Conservation (phyloP, 2,113 vertebrate genomes). For the Salminus brasiliensis region DNA sequence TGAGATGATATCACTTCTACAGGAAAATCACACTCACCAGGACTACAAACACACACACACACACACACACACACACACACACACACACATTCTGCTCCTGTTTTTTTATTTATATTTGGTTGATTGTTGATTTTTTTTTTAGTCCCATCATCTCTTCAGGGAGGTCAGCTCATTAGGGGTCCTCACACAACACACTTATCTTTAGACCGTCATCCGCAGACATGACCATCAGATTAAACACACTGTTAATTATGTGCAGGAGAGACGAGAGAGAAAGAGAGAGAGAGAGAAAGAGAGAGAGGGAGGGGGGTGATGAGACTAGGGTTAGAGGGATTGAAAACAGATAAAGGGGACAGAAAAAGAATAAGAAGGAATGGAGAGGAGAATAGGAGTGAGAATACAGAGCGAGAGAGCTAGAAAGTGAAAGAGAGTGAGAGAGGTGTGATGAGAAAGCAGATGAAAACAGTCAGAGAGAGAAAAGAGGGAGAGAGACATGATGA, state of each 20-base stretch:
- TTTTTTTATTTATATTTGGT: constrained; percentile 23
- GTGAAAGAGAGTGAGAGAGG: too few species aligned
- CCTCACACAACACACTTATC: constrained; percentile 16
- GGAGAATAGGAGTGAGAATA: neutral
- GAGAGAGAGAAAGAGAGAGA: constrained; percentile 3
- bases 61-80: constrained; percentile 2
- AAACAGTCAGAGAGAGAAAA: too few species aligned
- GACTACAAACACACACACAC: neutral
- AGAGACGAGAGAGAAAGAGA: constrained; percentile 21
- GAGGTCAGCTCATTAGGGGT: constrained; percentile 29
- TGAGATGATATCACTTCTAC: constrained; percentile 46
- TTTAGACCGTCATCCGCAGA: constrained; percentile 10
- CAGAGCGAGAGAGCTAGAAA: neutral
- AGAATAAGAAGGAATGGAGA: neutral
- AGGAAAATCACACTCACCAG: constrained; percentile 46
- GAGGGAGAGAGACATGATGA: constrained; percentile 25
- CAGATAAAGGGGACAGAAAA: too few species aligned
- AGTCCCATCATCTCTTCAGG: constrained; percentile 32
- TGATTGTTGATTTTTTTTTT: too few species aligned
- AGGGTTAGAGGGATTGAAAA: too few species aligned
- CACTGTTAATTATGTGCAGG: constrained; percentile 32
- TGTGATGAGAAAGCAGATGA: too few species aligned
- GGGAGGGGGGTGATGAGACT: too few species aligned
- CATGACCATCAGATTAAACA: constrained; percentile 35
- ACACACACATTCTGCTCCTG: constrained; percentile 3